Evolutionary conservation across 2,797 vertebrate genomes (phyloP).

Genomic region (Peromyscus attwateri): DNA sequence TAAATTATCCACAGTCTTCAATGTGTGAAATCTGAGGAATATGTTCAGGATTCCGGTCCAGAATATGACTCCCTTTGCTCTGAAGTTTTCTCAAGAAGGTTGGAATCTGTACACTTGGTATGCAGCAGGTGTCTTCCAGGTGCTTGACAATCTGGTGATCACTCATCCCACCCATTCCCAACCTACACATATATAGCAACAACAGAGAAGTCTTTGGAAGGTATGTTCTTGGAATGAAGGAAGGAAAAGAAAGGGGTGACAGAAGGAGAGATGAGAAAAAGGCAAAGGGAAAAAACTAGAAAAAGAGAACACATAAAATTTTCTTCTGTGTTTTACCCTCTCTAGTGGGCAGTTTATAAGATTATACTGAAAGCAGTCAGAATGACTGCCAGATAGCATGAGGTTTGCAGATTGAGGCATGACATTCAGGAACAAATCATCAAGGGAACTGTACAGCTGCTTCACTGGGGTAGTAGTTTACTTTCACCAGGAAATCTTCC

Average conservation of each 20-base stretch:
- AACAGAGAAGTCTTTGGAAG: neutral
- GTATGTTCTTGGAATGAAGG: neutral
- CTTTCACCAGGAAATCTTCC: neutral
- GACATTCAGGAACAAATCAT: neutral
- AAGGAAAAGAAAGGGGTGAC: accelerated
- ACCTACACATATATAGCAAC: neutral
- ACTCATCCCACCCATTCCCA: neutral
- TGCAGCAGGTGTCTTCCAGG: neutral
- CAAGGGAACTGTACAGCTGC: too few species aligned
- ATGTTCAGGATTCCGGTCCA: neutral
- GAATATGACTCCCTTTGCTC: neutral
- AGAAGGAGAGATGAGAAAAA: neutral
- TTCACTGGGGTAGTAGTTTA: neutral
- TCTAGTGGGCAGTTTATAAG: neutral
- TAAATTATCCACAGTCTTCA: neutral
- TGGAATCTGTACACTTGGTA: neutral
- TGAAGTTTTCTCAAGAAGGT: neutral
- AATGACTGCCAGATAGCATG: neutral
- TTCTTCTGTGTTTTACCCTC: neutral
- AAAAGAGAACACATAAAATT: neutral
- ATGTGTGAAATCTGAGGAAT: neutral
- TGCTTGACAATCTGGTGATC: neutral
- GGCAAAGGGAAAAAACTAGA: neutral
- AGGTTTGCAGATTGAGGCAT: neutral
- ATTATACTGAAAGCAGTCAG: neutral